Evolutionary conservation across 2,113 vertebrate genomes (phyloP).

Genomic region (Indicator maculatus): DNA sequence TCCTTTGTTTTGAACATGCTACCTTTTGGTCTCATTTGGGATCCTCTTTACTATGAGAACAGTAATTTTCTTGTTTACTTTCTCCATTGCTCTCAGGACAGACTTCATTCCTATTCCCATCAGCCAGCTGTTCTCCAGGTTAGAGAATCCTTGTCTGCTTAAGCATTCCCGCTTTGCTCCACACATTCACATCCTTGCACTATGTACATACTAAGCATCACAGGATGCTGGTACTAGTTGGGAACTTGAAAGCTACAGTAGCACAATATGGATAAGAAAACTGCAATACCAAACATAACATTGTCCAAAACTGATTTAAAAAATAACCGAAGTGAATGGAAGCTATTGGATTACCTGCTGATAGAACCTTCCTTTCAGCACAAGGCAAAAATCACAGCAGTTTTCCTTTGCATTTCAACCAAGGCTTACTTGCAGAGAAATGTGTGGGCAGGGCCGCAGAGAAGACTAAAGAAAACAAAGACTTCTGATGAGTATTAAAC

Average conservation of each 20-base stretch:
- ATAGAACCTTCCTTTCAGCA: neutral
- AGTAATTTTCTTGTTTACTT: neutral
- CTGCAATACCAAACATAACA: neutral
- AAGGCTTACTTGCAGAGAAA: neutral
- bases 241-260: neutral
- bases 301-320: neutral
- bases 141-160: neutral
- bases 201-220: neutral
- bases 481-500: neutral
- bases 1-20: neutral
- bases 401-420: neutral
- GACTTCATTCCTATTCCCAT: rapidly evolving
- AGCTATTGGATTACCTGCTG: neutral
- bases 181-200: neutral
- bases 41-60: neutral
- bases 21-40: neutral
- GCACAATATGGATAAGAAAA: neutral
- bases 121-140: neutral
- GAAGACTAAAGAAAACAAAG: neutral
- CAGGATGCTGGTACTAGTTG: neutral
- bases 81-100: neutral
- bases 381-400: neutral
- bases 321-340: neutral
- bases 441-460: neutral
- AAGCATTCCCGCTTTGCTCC: neutral